Evolutionary conservation across 30 jellyfish, hydroid and myxozoan species (phyloP).

Genomic region (Turritopsis dohrnii): DNA sequence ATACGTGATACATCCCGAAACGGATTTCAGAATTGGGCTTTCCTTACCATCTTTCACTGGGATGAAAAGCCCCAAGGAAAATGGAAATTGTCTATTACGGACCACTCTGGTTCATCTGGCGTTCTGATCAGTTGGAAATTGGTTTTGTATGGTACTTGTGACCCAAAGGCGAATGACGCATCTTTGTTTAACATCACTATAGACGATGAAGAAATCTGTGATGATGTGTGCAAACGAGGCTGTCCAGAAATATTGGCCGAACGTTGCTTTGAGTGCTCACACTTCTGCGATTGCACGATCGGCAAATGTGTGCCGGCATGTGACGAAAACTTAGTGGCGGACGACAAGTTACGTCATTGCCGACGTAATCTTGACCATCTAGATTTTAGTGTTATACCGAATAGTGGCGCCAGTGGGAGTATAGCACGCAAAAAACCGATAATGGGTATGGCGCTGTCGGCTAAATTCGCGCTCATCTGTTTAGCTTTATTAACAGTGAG

Average conservation of each 20-base stretch:
- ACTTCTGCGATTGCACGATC: slow-evolving; percentile 83
- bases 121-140: slow-evolving; percentile 70
- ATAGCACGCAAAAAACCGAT: slow-evolving; percentile 30
- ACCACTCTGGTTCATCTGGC: slow-evolving; percentile 56
- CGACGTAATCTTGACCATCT: slow-evolving; percentile 45
- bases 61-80: slow-evolving; percentile 91
- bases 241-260: slow-evolving; percentile 75
- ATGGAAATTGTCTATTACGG: slow-evolving; percentile 88
- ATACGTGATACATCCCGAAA: slow-evolving; percentile 53
- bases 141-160: slow-evolving; percentile 82
- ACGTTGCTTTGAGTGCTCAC: slow-evolving; percentile 67
- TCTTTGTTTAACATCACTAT: slow-evolving; percentile 32
- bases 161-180: slow-evolving; percentile 21
- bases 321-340: slow-evolving; percentile 37
- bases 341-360: slow-evolving; percentile 72
- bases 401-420: neutral
- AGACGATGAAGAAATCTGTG: slow-evolving; percentile 79
- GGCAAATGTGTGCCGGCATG: slow-evolving; percentile 91
- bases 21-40: slow-evolving; percentile 91
- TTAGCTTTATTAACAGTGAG: slow-evolving; percentile 64
- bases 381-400: slow-evolving; percentile 12
- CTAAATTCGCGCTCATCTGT: slow-evolving; percentile 76
- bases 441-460: slow-evolving; percentile 68
- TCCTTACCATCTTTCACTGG: slow-evolving; percentile 91
- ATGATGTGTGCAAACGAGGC: slow-evolving; percentile 68